phyloP scores from a whole-genome alignment of 2,797 vertebrate genomes.

The Schizothorax lantsangensis region DNA sequence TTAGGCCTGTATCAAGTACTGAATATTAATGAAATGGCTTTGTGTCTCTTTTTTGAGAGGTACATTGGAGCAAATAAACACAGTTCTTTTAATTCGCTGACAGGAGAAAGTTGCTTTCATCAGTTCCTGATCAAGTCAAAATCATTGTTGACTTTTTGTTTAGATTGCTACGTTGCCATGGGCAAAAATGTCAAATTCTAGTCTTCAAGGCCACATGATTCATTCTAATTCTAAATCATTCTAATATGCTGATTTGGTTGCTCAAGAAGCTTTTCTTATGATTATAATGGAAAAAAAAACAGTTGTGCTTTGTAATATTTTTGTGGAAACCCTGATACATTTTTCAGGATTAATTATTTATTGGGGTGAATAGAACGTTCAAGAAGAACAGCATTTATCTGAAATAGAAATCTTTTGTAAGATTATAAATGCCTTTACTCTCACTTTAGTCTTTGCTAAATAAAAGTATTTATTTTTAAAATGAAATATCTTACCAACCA shows the following conservation, averaged over 20 bases:
- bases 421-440: neutral
- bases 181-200: neutral
- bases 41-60: neutral
- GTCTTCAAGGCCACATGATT: neutral
- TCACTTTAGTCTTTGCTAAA: neutral
- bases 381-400: neutral
- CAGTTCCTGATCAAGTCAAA: neutral
- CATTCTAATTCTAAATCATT: neutral
- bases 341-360: neutral
- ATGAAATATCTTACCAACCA: neutral
- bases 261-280: neutral
- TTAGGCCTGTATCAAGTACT: conserved; percentile 17
- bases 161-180: neutral
- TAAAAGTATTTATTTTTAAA: neutral
- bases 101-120: neutral
- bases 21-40: conserved; percentile 26
- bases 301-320: neutral
- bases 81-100: neutral
- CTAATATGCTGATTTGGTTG: neutral
- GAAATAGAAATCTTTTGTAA: neutral
- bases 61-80: conserved; percentile 18
- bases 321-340: neutral
- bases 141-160: neutral
- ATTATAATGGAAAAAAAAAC: neutral
- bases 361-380: neutral